Percentiles rank a stretch among this genome's conserved stretches.
Conservation (phyloP, 2,113 vertebrate genomes). For the Lipophrys pholis region DNA sequence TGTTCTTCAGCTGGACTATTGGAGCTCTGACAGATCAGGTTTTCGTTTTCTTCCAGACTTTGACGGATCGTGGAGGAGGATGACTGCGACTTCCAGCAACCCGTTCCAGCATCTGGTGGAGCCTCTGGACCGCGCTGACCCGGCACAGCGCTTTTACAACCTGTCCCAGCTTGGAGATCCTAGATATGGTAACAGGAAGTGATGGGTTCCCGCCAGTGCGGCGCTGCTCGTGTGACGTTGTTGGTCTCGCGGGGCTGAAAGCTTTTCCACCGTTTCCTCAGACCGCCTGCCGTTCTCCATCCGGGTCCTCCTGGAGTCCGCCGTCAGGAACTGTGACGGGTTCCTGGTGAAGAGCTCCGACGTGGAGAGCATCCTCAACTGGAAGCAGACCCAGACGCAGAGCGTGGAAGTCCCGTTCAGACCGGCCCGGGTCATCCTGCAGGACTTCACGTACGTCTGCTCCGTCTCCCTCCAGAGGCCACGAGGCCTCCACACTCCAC, state of each 20-base stretch:
- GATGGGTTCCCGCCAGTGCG: not conserved
- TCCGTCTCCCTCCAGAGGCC: not conserved
- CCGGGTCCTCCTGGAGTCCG: conserved; percentile 93
- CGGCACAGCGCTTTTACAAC: conserved; percentile 91
- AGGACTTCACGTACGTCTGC: conserved; percentile 95
- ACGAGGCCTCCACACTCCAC: too few relatives aligned
- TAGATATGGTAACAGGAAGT: conserved; percentile 88
- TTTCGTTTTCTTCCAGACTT: conserved; percentile 2
- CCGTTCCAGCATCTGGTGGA: conserved; percentile 88
- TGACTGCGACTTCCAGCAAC: conserved; percentile 83
- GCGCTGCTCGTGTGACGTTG: not conserved
- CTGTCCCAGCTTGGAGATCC: conserved; percentile 88
- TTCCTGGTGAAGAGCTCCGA: conserved; percentile 93
- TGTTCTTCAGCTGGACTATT: too few relatives aligned
- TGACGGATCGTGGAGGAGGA: conserved; percentile 33
- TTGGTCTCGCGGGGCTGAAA: not conserved
- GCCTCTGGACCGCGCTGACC: conserved; percentile 84
- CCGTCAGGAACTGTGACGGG: conserved; percentile 93
- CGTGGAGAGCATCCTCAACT: conserved; percentile 94
- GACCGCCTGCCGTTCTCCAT: conserved; percentile 92
- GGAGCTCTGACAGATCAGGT: too few relatives aligned
- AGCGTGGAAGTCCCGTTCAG: conserved; percentile 95
- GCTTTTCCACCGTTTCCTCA: conserved; percentile 48
- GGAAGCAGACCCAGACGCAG: conserved; percentile 89
- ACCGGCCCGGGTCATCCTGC: conserved; percentile 95